Evolutionary conservation across 2,888 invertebrate species (phyloP).

Genomic region (Tineola bisselliella): DNA sequence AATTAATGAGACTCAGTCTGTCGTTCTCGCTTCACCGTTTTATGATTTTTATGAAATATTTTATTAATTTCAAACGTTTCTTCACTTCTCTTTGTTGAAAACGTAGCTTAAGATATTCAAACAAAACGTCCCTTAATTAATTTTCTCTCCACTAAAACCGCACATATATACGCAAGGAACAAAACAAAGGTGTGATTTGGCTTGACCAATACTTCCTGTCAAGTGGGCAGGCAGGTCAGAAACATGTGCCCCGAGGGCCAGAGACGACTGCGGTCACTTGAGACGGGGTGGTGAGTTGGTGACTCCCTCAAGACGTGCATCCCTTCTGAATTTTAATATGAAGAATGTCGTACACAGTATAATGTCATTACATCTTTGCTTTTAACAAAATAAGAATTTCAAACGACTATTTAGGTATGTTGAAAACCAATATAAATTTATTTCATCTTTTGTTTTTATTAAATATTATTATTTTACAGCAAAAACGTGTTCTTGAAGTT

Average conservation of each 20-base stretch:
- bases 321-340: background rate
- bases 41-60: background rate
- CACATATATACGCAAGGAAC: background rate
- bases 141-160: constrained; percentile 6
- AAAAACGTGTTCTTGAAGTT: no score
- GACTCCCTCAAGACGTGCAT: background rate
- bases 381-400: no score
- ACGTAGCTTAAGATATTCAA: background rate
- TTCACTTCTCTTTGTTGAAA: background rate
- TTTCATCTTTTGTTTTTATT: no score
- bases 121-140: background rate
- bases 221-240: constrained; percentile 1
- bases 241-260: constrained; percentile 8
- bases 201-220: constrained; percentile 6
- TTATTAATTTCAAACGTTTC: background rate
- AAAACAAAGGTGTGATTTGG: constrained; percentile 1
- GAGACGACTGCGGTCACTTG: constrained; percentile 1
- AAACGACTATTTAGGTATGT: no score
- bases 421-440: no score
- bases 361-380: no score
- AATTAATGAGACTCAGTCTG: constrained; percentile 5
- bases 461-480: no score
- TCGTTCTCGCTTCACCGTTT: background rate
- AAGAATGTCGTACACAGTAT: background rate
- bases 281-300: background rate